Percentiles rank a stretch among this genome's conserved stretches.
phyloP scores from a whole-genome alignment of 1,140 invertebrate genomes.

The Tetramorium simillimum region DNA sequence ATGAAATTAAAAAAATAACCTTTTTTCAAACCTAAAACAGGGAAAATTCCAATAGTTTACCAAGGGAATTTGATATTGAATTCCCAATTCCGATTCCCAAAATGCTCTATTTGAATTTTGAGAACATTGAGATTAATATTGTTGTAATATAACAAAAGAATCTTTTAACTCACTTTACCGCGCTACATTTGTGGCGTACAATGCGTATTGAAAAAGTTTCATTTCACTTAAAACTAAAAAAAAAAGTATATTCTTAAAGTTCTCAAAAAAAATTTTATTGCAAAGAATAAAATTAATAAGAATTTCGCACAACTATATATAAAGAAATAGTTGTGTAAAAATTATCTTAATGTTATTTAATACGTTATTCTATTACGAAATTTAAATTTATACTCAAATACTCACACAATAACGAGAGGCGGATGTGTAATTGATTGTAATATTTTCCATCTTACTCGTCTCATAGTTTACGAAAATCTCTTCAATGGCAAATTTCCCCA shows the following conservation, averaged over 20 bases:
- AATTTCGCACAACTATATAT: neutral
- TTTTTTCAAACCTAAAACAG: neutral
- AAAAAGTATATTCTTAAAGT: neutral
- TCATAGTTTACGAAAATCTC: neutral
- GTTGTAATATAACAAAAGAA: neutral
- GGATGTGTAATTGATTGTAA: neutral
- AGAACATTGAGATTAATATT: neutral
- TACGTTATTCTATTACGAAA: neutral
- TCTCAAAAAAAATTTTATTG: neutral
- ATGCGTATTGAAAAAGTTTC: neutral
- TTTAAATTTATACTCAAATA: neutral
- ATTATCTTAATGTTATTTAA: too few relatives aligned
- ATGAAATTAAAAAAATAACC: neutral
- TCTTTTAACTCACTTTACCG: neutral
- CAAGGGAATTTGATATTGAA: neutral
- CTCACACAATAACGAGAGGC: neutral
- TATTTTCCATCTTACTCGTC: neutral
- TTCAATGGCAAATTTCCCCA: slow-evolving; percentile 2
- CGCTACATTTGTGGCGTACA: neutral
- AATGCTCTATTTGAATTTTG: neutral
- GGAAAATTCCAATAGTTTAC: neutral
- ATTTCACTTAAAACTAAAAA: neutral
- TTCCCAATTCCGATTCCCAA: neutral
- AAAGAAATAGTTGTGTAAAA: too few relatives aligned
- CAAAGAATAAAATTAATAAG: neutral